Base-by-base conservation (phyloP, 30 jellyfish, hydroid and myxozoan species). In the Pelagia noctiluca region DNA sequence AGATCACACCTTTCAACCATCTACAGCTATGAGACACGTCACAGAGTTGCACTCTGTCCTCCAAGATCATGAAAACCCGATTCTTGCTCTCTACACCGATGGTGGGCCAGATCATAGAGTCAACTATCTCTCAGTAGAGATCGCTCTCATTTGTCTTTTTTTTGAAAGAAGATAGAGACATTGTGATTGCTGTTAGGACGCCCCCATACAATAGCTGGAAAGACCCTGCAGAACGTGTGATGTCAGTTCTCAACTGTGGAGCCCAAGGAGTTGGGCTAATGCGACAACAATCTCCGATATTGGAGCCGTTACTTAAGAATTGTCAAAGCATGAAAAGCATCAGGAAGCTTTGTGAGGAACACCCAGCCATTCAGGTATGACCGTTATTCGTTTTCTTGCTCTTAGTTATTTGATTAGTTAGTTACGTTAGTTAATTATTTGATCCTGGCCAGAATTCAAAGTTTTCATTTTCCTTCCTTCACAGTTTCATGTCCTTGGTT, bases 41-140 rank as follows among this genome's bases (percentile, higher is more conserved):
- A 57, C 84, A 36, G 89, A 78, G 31, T 22, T 78, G 71, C 38
- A 60, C 21, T 7, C 30, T 11, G 28, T 54, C 26, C 69, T 78
- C 10, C 23, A 21, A 54, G 70, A 46, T 36, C 63, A 62, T 4
- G 47, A 34, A 8, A 36, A 62, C 30, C 87, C 87, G 1, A 53
- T 53, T 47, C 57, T 75, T 35, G 78, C 60, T 32, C 29, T 75
- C 23, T 52, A 47, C 31, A 75, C 87, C 16, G 87, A 75, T 53
- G 87, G 87, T 24, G 89, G 84, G 21, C 85, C 84, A 54, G 84
- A 63, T 30, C 89, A 78, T 38, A 26, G 89, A 35, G 81, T 78
- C 18, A 78, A 21, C 37, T 61, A 57, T 23, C 86, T 78, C 25
- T 32, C 81, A 1, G 89, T 78, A 11, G 33, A 78, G 70, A 10